Base-by-base conservation (phyloP, 2,797 vertebrate genomes). In the Crocidura indochinensis region DNA sequence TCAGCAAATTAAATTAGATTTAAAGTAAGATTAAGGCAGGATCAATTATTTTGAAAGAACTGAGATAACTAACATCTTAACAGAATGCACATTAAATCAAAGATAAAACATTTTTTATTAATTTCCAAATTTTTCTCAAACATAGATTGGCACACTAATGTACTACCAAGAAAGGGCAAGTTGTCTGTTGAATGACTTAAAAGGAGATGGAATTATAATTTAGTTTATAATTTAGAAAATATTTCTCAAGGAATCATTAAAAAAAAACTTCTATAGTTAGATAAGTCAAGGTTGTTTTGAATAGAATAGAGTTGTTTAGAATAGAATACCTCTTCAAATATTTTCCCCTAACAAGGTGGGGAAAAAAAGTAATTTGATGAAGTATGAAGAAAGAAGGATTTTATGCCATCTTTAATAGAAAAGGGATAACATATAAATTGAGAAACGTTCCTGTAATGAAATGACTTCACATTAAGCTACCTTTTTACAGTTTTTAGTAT, bases 221-320 rank as follows among this genome's bases (percentile, higher is more conserved):
- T 75, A 26, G 31, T 72, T 75, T 86, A 8, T 86, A 12, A 29
- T 67, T 77, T 65, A 24, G 7, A 81, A 64, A 86, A 19, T 77
- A 20, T 71, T 86, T 72, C 46, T 24, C 8, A 31, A 38, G 46
- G 47, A 20, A 76, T n/a, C 53, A 24, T 76, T 60, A 49, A 62
- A 74, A 68, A 74, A 10, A 68, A n/a, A 73, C 64, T 60, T 20
- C 22, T 60, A 60, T 60, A 60, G 17, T 60, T 60, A 64, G 51
- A 1, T 46, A 1, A 64, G 67, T 53, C 79, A 46, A 56, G 22
- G 8, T 67, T 88, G 47, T 51, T 22, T 47, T 15, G 1, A 46
- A 56, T 27, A 72, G 56, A 78, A 47, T 56, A 22, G 46, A 73
- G 38, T 38, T 38, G 38, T 38, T 67, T 27, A 65, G 56, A 78